These are phyloP conservation scores for Hylia prasina DNA, from an alignment of 2,113 vertebrate genomes.

Conservation along the genomic window DNA sequence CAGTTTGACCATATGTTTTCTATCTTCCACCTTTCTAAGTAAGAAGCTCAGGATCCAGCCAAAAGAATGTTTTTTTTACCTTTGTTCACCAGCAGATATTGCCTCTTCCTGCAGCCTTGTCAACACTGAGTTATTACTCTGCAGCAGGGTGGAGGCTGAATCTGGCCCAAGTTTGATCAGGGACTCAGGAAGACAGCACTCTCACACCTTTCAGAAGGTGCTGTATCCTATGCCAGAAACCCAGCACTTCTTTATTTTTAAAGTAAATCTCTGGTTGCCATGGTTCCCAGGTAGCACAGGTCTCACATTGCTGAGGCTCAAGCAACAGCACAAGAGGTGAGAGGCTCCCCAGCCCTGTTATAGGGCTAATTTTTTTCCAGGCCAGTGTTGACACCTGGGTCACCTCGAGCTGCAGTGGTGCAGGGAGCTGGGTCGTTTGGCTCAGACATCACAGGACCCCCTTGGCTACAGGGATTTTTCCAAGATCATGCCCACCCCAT, in stretches of 20 bases:
- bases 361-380: background rate
- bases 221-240: background rate
- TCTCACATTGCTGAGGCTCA: background rate
- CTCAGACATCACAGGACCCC: background rate
- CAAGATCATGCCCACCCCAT: background rate
- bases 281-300: background rate
- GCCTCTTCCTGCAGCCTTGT: background rate
- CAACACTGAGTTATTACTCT: background rate
- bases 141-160: background rate
- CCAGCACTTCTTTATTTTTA: background rate
- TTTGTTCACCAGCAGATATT: background rate
- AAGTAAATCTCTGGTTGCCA: background rate
- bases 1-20: background rate
- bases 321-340: background rate
- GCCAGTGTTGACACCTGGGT: rapidly evolving
- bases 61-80: background rate
- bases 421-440: background rate
- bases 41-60: background rate
- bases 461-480: background rate
- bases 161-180: background rate
- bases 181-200: rapidly evolving
- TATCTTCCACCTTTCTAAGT: background rate
- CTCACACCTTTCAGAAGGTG: background rate
- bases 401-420: background rate
- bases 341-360: background rate